A percentile compares a stretch with the other conserved stretches of the same genome.
These are phyloP conservation scores for Linepithema humile DNA, from an alignment of 1,140 invertebrate genomes.

Conservation along the genomic window DNA sequence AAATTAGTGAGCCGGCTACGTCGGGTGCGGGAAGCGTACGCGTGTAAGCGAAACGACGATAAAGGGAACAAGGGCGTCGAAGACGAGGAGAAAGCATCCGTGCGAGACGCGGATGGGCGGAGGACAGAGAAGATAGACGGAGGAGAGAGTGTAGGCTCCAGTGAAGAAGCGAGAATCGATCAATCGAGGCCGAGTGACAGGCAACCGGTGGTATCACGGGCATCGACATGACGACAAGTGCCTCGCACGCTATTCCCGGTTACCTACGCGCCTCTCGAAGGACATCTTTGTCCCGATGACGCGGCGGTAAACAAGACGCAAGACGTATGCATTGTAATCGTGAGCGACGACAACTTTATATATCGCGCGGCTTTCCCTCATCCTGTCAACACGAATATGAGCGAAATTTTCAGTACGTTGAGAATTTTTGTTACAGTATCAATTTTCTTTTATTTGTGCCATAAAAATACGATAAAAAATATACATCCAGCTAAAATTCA, in stretches of 20 bases:
- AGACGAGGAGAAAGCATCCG: conserved; percentile 44
- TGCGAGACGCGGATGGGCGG: conserved; percentile 30
- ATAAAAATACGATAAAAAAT: background rate
- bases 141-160: conserved; percentile 30
- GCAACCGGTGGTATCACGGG: conserved; percentile 70
- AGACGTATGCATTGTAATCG: background rate
- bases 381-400: background rate
- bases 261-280: conserved; percentile 59
- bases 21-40: conserved; percentile 52
- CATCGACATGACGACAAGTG: conserved; percentile 77
- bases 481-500: background rate
- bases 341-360: conserved; percentile 1
- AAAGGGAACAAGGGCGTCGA: conserved; percentile 58
- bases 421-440: background rate
- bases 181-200: conserved; percentile 78
- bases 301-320: conserved; percentile 53
- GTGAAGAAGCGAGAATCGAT: conserved; percentile 72
- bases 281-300: conserved; percentile 64
- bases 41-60: conserved; percentile 68
- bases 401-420: too few species aligned
- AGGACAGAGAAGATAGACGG: conserved; percentile 20
- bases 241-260: conserved; percentile 66
- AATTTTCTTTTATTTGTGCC: too few species aligned
- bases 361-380: background rate
- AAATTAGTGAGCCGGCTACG: conserved; percentile 66